Percentiles rank a stretch among this genome's conserved stretches.
These are phyloP conservation scores for Caenorhabditis sp. DNA, from an alignment of 2,888 invertebrate species.

Conservation along the genomic window DNA sequence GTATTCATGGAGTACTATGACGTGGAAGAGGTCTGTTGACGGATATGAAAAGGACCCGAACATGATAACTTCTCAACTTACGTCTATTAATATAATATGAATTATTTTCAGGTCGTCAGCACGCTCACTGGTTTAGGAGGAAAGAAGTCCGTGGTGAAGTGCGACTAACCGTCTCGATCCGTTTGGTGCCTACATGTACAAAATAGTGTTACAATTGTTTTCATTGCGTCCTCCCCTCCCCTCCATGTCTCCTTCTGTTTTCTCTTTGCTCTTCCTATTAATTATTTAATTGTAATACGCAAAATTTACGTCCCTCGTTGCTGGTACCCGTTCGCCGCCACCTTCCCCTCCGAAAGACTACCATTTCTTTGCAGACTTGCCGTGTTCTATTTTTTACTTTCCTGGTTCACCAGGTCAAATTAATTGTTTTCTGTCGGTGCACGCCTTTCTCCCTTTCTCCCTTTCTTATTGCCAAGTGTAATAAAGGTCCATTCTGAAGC, in stretches of 20 bases:
- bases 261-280: slow-evolving; percentile 11
- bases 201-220: slow-evolving; percentile 27
- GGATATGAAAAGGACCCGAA: not conserved
- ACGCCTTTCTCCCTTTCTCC: not conserved
- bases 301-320: slow-evolving; percentile 16
- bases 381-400: slow-evolving; percentile 3
- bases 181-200: slow-evolving; percentile 31
- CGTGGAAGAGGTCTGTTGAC: slow-evolving; percentile 10
- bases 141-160: slow-evolving; percentile 36
- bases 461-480: slow-evolving; percentile 1
- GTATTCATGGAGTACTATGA: not conserved
- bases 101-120: slow-evolving; percentile 41
- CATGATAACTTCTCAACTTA: slow-evolving; percentile 1
- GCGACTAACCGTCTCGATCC: slow-evolving; percentile 22
- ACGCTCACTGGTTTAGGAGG: slow-evolving; percentile 34
- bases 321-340: slow-evolving; percentile 12
- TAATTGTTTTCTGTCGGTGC: slow-evolving; percentile 6
- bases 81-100: not conserved
- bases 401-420: not conserved
- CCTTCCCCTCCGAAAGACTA: not conserved
- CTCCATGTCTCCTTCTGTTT: not conserved
- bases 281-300: slow-evolving; percentile 14
- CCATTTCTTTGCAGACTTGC: slow-evolving; percentile 1
- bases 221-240: slow-evolving; percentile 2
- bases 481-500: slow-evolving; percentile 4